Conservation (phyloP, 2,797 vertebrate species). For the Antrozous pallidus region DNA sequence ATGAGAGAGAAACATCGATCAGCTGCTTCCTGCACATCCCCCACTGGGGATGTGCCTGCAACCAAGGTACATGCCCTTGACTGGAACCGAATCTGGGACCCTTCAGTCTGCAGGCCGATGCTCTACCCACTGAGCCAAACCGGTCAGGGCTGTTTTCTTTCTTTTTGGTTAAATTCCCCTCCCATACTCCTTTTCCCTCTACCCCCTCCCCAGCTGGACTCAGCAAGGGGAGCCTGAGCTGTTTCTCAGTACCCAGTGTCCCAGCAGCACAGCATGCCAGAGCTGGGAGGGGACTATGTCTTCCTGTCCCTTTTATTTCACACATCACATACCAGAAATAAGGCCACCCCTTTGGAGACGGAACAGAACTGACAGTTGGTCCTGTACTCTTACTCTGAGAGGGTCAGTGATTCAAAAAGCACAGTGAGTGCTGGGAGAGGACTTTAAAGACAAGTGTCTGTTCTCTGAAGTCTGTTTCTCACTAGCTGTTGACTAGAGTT, state of each 20-base stretch:
- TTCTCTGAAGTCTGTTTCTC: background rate
- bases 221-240: background rate
- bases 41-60: too few relatives aligned
- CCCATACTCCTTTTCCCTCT: fast-evolving
- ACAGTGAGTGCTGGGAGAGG: background rate
- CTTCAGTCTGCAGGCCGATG: too few relatives aligned
- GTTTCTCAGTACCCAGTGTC: background rate
- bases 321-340: background rate
- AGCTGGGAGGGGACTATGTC: background rate
- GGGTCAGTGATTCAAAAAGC: background rate
- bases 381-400: background rate
- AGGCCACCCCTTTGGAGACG: background rate
- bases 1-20: too few relatives aligned
- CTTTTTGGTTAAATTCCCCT: background rate
- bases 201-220: background rate
- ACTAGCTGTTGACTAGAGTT: background rate
- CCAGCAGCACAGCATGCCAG: background rate
- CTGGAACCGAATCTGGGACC: too few relatives aligned
- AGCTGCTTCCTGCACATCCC: too few relatives aligned
- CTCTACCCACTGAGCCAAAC: too few relatives aligned
- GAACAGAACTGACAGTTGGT: background rate
- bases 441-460: background rate
- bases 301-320: constrained; percentile 24
- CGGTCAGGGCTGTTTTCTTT: background rate
- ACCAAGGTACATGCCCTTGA: too few relatives aligned